Percentiles rank a stretch among this genome's conserved stretches.
Evolutionary conservation across 1,140 invertebrate species (phyloP).

Genomic region (Daktulosphaira vitifoliae): DNA sequence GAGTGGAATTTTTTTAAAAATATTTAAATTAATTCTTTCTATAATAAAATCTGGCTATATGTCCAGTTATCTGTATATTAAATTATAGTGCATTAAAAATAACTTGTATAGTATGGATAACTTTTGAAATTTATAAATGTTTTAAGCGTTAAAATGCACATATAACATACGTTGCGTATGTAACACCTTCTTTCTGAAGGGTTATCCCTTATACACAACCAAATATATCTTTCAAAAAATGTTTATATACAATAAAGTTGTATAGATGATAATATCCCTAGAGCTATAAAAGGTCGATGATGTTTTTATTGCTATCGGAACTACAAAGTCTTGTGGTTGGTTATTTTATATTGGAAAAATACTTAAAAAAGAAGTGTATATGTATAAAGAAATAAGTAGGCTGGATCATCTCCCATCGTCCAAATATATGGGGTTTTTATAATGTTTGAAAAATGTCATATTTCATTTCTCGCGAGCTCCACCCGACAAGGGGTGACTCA

Average conservation of each 20-base stretch:
- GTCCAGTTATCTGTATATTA: too few species aligned
- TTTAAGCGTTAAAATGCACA: too few species aligned
- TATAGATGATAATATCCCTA: not conserved
- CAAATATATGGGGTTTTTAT: conserved; percentile 16
- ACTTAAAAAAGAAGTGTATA: conserved; percentile 28
- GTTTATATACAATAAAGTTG: too few species aligned
- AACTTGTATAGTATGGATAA: too few species aligned
- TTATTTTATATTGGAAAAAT: conserved; percentile 2
- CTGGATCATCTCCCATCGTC: conserved; percentile 4
- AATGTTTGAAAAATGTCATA: conserved; percentile 23
- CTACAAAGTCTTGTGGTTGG: conserved; percentile 27
- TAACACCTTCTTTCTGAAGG: conserved; percentile 1
- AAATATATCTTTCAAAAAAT: not conserved
- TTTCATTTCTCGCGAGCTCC: conserved; percentile 7
- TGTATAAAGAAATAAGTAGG: not conserved
- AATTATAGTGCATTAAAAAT: too few species aligned
- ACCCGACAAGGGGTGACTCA: conserved; percentile 19
- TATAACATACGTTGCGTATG: not conserved
- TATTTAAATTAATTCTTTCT: too few species aligned
- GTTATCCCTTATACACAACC: not conserved
- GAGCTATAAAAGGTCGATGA: conserved; percentile 28
- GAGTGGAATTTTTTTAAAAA: too few species aligned
- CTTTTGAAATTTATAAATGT: too few species aligned
- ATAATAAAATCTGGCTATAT: too few species aligned
- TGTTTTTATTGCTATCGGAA: conserved; percentile 32